Evolutionary conservation across 2,888 invertebrate species (phyloP).

Genomic region (Ferdinandea cuprea): DNA sequence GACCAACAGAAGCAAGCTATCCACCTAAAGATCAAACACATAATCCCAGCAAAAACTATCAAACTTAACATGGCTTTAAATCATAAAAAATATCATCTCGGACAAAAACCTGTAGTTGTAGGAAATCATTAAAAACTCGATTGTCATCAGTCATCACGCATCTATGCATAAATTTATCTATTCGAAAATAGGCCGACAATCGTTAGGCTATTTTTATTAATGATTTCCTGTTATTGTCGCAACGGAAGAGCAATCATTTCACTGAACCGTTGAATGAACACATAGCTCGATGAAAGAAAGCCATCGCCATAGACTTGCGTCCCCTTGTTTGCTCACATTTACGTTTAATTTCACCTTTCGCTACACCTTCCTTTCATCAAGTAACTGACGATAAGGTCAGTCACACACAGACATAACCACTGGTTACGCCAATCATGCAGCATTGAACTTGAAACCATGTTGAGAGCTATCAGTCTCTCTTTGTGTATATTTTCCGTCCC

Average conservation of each 20-base stretch:
- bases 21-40: no score
- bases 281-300: constrained; percentile 5
- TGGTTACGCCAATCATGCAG: constrained; percentile 23
- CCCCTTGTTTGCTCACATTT: not conserved
- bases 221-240: constrained; percentile 40
- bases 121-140: not conserved
- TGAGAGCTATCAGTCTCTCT: not conserved
- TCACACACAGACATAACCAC: constrained; percentile 6
- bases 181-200: constrained; percentile 27
- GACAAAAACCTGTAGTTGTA: not conserved
- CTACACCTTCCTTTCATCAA: constrained; percentile 25
- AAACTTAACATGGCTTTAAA: not conserved
- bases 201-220: constrained; percentile 29
- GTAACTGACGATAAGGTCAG: constrained; percentile 47
- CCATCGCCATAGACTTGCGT: not conserved
- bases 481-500: not conserved
- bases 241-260: constrained; percentile 28
- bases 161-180: constrained; percentile 12
- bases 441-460: constrained; percentile 44
- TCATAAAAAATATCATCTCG: not conserved
- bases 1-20: no score
- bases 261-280: constrained; percentile 31
- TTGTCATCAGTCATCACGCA: constrained; percentile 19
- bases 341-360: constrained; percentile 39
- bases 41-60: not conserved